phyloP scores from a whole-genome alignment of 1,140 invertebrate genomes.

The Linepithema humile region DNA sequence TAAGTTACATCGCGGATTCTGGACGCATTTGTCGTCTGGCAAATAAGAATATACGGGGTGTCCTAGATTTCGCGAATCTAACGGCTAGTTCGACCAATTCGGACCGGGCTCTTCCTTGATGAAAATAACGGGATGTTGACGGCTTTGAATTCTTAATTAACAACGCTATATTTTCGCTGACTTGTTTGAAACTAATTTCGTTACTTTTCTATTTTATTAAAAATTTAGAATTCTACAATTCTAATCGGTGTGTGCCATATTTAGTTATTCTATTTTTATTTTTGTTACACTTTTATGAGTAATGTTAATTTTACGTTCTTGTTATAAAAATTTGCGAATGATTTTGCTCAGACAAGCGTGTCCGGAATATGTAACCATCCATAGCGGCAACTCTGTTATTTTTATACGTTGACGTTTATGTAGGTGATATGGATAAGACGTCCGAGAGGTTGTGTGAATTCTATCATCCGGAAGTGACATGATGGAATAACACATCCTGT shows the following conservation, averaged over 20 bases:
- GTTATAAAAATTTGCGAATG: background rate
- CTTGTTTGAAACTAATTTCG: background rate
- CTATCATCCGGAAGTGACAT: conserved; percentile 52
- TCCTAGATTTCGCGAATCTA: background rate
- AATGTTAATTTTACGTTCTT: no score
- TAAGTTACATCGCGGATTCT: conserved; percentile 39
- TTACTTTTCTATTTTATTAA: background rate
- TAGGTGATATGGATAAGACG: conserved; percentile 45
- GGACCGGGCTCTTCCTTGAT: background rate
- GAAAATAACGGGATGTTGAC: background rate
- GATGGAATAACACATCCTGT: conserved; percentile 1
- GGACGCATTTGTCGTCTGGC: background rate
- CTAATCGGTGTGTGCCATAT: background rate
- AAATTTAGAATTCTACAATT: no score
- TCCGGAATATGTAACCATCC: background rate
- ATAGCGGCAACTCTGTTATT: conserved; percentile 7
- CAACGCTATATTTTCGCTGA: background rate
- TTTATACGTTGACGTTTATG: background rate
- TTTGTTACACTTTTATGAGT: background rate
- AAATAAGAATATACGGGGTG: conserved; percentile 30
- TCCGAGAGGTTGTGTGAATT: conserved; percentile 26
- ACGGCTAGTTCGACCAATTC: background rate
- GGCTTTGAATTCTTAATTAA: background rate
- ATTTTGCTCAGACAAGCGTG: background rate
- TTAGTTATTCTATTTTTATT: background rate